phyloP scores from a whole-genome alignment of 2,888 invertebrate genomes.

The Cryptus viduatorius region DNA sequence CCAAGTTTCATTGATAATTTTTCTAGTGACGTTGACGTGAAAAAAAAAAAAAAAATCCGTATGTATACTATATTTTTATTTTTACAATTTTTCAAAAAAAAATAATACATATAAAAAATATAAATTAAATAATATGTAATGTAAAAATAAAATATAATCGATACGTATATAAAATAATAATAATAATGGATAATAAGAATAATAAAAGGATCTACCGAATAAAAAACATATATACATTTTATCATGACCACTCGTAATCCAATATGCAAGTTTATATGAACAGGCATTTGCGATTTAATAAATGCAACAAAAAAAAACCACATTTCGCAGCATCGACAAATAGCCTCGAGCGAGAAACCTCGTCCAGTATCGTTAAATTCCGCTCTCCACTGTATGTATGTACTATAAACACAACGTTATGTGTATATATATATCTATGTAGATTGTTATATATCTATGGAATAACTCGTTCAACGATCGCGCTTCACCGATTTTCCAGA shows the following conservation, averaged over 20 bases:
- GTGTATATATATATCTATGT: conserved; percentile 3
- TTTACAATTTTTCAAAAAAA: too few species aligned
- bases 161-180: background rate
- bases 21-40: background rate
- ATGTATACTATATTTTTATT: too few species aligned
- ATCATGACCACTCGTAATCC: too few species aligned
- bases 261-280: background rate
- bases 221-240: too few species aligned
- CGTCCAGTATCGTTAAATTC: conserved; percentile 41
- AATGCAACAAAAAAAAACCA: conserved; percentile 41
- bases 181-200: background rate
- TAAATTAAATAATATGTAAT: too few species aligned
- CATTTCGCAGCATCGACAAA: conserved; percentile 40
- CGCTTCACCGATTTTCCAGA: conserved; percentile 59
- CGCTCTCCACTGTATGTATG: background rate
- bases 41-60: background rate
- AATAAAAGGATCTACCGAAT: too few species aligned
- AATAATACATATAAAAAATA: too few species aligned
- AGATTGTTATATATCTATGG: background rate
- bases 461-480: conserved; percentile 28
- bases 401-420: background rate
- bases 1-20: conserved; percentile 38
- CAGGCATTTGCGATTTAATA: background rate
- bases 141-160: too few species aligned
- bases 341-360: conserved; percentile 42